These are phyloP conservation scores for Andrena hattorfiana DNA, from an alignment of 2,888 invertebrate genomes.

Conservation along the genomic window DNA sequence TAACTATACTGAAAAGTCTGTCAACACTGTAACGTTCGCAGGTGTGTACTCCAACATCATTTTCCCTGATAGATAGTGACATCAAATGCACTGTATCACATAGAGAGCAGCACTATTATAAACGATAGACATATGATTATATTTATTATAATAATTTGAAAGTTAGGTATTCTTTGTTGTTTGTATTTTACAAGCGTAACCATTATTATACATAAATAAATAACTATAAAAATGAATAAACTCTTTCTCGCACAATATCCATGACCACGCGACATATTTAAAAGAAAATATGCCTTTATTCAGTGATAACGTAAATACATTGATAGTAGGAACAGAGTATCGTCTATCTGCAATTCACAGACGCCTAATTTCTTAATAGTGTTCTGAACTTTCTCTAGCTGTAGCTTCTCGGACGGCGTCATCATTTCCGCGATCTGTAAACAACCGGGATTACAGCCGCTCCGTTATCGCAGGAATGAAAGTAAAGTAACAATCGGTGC, in stretches of 20 bases:
- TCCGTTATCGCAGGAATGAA: conserved; percentile 3
- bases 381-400: conserved; percentile 90
- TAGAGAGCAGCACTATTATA: conserved; percentile 83
- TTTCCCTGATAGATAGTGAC: conserved; percentile 80
- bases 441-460: conserved; percentile 17
- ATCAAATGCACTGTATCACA: conserved; percentile 82
- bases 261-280: not conserved
- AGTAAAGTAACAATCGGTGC: conserved; percentile 12
- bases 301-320: conserved; percentile 89
- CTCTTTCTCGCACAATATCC: not conserved
- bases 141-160: conserved; percentile 85
- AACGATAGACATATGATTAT: conserved; percentile 83
- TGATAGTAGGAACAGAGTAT: conserved; percentile 92
- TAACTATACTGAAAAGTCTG: conserved; percentile 48
- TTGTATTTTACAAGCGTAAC: conserved; percentile 85
- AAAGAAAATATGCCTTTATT: conserved; percentile 74
- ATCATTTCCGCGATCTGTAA: conserved; percentile 93
- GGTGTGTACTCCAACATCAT: conserved; percentile 77
- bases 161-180: conserved; percentile 84
- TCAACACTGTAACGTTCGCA: conserved; percentile 59
- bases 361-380: conserved; percentile 91
- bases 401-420: conserved; percentile 93
- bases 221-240: conserved; percentile 81
- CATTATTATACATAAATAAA: conserved; percentile 84
- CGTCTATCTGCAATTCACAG: conserved; percentile 93